Percentiles rank a stretch among this genome's conserved stretches.
phyloP scores from a whole-genome alignment of 2,888 invertebrate genomes.

The Apeira syringaria region DNA sequence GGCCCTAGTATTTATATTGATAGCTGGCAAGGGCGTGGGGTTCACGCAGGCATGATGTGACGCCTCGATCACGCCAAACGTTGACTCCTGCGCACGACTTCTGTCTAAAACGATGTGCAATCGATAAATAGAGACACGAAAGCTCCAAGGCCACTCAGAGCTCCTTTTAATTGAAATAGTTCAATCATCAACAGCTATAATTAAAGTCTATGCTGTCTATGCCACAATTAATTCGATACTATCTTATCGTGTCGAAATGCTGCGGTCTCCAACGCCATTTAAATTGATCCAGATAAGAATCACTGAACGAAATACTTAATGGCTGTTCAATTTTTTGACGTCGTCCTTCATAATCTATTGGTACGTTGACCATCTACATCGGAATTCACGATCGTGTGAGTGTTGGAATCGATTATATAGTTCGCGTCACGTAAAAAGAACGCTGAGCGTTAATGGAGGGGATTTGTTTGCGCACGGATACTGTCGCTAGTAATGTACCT shows the following conservation, averaged over 20 bases:
- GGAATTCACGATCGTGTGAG: constrained; percentile 19
- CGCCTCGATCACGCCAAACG: constrained; percentile 56
- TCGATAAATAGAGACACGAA: constrained; percentile 43
- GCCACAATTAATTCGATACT: constrained; percentile 65
- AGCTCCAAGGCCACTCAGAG: constrained; percentile 40
- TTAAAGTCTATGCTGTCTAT: constrained; percentile 62
- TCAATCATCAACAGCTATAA: constrained; percentile 42
- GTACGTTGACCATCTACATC: constrained; percentile 38
- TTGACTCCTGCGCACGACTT: constrained; percentile 58
- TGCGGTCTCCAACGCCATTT: constrained; percentile 52
- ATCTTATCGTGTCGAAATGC: constrained; percentile 58
- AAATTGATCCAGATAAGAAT: constrained; percentile 59
- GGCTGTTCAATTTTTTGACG: constrained; percentile 34
- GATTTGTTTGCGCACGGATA: no score
- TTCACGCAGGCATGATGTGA: constrained; percentile 65
- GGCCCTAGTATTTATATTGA: constrained; percentile 21
- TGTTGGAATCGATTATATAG: no score
- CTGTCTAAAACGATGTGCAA: constrained; percentile 48
- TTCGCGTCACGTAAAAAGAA: no score
- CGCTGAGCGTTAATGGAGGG: no score
- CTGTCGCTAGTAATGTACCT: no score
- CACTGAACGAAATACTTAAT: constrained; percentile 47
- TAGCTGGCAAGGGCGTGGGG: constrained; percentile 57
- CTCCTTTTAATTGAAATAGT: constrained; percentile 41
- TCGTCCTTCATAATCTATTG: constrained; percentile 40